Evolutionary conservation across 2,797 vertebrate genomes (phyloP), one percentile per base, ranked within the genome.

Genomic region (Enteromius trimaculatus): DNA sequence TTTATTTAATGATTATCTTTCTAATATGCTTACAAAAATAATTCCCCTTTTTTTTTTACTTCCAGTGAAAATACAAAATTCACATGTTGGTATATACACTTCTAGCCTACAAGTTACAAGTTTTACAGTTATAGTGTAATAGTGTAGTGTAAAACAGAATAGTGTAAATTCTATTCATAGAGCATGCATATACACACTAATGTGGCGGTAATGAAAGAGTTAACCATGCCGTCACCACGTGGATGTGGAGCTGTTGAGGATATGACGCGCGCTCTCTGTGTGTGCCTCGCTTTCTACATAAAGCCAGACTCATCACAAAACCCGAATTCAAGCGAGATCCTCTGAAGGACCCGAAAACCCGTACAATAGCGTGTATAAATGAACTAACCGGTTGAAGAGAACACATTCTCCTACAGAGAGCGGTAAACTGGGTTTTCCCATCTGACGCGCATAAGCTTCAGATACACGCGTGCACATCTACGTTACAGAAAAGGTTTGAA

Each of bases 221-320:
- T 88, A 88, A 87, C 8, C 37, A 3, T 49, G 77, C 72, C 60
- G 29, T 65, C 79, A 86, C 84, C 82, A 88, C 84, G 86, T 88
- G 86, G 79, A 84, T 76, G 80, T 55, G n/a, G 65, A 47, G 34
- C 69, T 51, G 42, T 60, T 64, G 44, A 88, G 87, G 87, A 88
- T 87, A 77, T 88, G 87, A 88, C 87, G 87, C 87, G 78, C 0
- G 19, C 11, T 51, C 68, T 37, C 62, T n/a, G 11, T 55, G 58
- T 80, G 53, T 72, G 77, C 75, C 79, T 76, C 75, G 75, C 31
- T 83, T 69, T 55, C 58, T 71, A 60, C 80, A 85, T 80, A 83
- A 83, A 77, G 42, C 44, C 7, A 49, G 26, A 74, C 71, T 55
- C 51, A 60, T 39, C 66, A 62, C 53, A 78, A 78, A 39, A 39